A percentile compares a stretch with the other conserved stretches of the same genome.
Evolutionary conservation across 2,888 invertebrate species (phyloP).

Genomic region (Pyrgus malvae): DNA sequence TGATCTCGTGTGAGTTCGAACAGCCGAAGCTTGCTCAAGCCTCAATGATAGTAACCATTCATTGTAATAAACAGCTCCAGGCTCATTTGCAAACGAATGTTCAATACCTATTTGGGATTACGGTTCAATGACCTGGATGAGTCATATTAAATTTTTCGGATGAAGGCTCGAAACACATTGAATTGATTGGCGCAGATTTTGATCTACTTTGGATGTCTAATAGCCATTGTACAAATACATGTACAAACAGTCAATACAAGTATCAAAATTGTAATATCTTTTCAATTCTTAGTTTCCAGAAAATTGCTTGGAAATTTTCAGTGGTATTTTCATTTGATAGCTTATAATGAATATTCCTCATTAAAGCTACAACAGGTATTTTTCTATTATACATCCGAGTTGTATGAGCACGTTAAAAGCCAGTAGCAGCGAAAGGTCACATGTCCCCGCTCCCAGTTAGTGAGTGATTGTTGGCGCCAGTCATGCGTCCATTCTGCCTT

Average conservation of each 20-base stretch:
- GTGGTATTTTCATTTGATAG: too few relatives aligned
- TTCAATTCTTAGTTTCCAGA: too few relatives aligned
- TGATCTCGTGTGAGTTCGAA: slow-evolving; percentile 51
- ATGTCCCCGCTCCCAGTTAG: slow-evolving; percentile 45
- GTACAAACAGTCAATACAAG: neutral
- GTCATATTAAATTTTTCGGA: slow-evolving; percentile 44
- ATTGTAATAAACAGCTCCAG: slow-evolving; percentile 46
- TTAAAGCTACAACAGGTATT: neutral
- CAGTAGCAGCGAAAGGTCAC: slow-evolving; percentile 37
- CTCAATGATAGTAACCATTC: slow-evolving; percentile 55
- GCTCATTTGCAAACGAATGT: slow-evolving; percentile 49
- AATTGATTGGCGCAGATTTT: slow-evolving; percentile 3
- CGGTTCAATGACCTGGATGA: slow-evolving; percentile 60
- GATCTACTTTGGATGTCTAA: neutral
- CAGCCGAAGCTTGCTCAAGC: slow-evolving; percentile 43
- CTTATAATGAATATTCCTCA: neutral
- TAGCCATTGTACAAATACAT: too few relatives aligned
- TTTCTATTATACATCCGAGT: neutral
- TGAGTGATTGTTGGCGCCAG: slow-evolving; percentile 60
- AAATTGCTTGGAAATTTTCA: too few relatives aligned
- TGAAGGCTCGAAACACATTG: slow-evolving; percentile 33
- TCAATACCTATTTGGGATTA: slow-evolving; percentile 50
- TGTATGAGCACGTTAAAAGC: slow-evolving; percentile 5
- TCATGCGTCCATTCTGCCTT: slow-evolving; percentile 42
- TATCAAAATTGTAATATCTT: too few relatives aligned